These are phyloP conservation scores for Podarcis lilfordi DNA, from an alignment of 2,797 vertebrate genomes.

Conservation along the genomic window DNA sequence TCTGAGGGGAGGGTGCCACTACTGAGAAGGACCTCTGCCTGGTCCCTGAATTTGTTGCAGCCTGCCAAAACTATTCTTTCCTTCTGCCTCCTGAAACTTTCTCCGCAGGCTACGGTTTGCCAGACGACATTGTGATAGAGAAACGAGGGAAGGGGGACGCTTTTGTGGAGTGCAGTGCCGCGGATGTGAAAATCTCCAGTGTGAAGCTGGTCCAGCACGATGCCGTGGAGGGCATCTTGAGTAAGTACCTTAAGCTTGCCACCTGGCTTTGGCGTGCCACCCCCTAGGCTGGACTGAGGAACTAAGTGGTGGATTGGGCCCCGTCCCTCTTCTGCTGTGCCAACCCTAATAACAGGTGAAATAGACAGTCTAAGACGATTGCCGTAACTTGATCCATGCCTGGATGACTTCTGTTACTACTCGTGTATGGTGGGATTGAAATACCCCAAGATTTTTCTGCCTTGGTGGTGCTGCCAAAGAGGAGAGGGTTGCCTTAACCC, in stretches of 20 bases:
- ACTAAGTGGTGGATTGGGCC: background rate
- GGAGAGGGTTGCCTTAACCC: too few relatives aligned
- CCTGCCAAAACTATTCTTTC: too few relatives aligned
- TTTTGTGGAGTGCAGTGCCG: slow-evolving; percentile 89
- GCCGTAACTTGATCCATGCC: too few relatives aligned
- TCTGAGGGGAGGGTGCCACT: too few relatives aligned
- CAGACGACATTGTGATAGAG: slow-evolving; percentile 94
- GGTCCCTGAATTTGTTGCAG: background rate
- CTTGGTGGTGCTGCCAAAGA: background rate
- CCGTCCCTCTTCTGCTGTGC: too few relatives aligned
- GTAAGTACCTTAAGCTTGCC: slow-evolving; percentile 80
- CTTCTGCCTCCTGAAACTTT: background rate
- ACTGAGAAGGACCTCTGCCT: too few relatives aligned
- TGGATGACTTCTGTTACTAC: background rate
- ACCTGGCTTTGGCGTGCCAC: background rate
- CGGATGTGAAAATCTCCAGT: slow-evolving; percentile 84
- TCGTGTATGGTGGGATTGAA: background rate
- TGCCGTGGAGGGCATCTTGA: slow-evolving; percentile 92
- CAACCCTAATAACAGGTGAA: too few relatives aligned
- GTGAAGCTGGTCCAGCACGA: slow-evolving; percentile 93
- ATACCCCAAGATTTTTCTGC: too few relatives aligned
- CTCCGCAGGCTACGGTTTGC: slow-evolving; percentile 87
- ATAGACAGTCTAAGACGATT: too few relatives aligned
- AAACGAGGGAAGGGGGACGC: slow-evolving; percentile 88
- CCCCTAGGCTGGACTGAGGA: background rate